Base-by-base conservation (phyloP, 2,888 invertebrate species). In the Stenotaenia linearis region DNA sequence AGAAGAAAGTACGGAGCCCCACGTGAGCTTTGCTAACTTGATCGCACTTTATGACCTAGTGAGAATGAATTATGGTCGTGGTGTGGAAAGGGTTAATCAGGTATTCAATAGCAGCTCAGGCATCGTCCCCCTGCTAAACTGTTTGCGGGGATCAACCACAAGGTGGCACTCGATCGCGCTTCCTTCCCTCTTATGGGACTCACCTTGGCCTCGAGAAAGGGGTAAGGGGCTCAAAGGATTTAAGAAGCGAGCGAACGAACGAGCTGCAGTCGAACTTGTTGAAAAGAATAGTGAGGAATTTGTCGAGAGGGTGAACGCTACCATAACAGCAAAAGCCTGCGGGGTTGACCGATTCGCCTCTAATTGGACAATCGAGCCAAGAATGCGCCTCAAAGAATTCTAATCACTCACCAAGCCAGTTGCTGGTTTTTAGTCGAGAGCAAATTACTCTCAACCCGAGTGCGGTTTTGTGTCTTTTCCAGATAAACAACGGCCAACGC, bases 71-170 rank as follows among this genome's bases (percentile, higher is more conserved):
- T 78, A 78, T 78, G 78, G 78, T 15, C 50, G 78, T 32, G 50
- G 78, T 78, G 61, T 56, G 30, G 50, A 78, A 78, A 78, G 78
- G 78, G 78, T 78, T 78, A 78, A 78, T 78, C 78, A 61, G 50
- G 56, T 78, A 78, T 78, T 78, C 56, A 78, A 78, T 30, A 56
- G 77, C 23, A 77, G 25, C 77, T 37, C 77, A 40, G 35, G 77
- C 77, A 40, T 40, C 77, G 45, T 28, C 61, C 61, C 61, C 61
- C 61, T 23, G 25, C 28, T 61, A 61, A 61, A 61, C 25, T 61
- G 61, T 61, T 61, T 61, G 61, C 61, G 61, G 61, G 61, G 61
- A 61, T 61, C 61, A 61, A 61, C 61, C 61, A 61, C 61, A 61
- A 61, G 61, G 61, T 61, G 61, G 61, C 61, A 61, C 61, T 61